Evolutionary conservation across 2,797 vertebrate species (phyloP).

Genomic region (Gobio occitaniae): DNA sequence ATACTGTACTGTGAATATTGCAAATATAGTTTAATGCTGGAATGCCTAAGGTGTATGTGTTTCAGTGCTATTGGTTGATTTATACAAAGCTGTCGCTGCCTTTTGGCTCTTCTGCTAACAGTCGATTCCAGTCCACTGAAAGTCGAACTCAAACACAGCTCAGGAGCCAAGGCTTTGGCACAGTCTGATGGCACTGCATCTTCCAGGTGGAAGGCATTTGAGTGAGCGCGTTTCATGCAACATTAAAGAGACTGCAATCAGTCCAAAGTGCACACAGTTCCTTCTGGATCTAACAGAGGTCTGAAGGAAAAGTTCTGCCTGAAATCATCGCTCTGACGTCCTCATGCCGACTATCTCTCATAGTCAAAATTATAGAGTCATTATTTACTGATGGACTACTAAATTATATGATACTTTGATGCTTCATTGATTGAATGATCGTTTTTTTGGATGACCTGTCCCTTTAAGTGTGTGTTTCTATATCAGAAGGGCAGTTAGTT

Average conservation of each 20-base stretch:
- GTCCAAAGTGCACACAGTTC: slow-evolving; percentile 32
- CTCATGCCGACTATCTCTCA: neutral
- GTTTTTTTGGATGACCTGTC: neutral
- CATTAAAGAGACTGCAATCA: slow-evolving; percentile 30
- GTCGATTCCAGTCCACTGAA: slow-evolving; percentile 8
- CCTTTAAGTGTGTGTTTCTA: neutral
- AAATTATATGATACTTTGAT: neutral
- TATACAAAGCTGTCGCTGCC: neutral
- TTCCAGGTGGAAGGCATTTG: slow-evolving; percentile 20
- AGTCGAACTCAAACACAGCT: neutral
- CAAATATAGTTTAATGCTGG: neutral
- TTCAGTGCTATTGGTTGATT: neutral
- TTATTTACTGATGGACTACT: neutral
- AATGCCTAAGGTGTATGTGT: neutral
- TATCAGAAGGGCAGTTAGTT: neutral
- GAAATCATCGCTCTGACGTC: neutral
- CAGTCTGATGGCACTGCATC: neutral
- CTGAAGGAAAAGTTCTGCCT: neutral
- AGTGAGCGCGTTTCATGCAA: slow-evolving; percentile 27
- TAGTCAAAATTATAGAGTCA: neutral
- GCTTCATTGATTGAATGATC: too few relatives aligned
- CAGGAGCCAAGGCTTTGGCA: neutral
- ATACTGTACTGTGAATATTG: neutral
- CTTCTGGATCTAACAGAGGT: neutral
- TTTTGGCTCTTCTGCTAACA: neutral